Conservation (phyloP, 2,113 vertebrate species). For the Symphodus melops region DNA sequence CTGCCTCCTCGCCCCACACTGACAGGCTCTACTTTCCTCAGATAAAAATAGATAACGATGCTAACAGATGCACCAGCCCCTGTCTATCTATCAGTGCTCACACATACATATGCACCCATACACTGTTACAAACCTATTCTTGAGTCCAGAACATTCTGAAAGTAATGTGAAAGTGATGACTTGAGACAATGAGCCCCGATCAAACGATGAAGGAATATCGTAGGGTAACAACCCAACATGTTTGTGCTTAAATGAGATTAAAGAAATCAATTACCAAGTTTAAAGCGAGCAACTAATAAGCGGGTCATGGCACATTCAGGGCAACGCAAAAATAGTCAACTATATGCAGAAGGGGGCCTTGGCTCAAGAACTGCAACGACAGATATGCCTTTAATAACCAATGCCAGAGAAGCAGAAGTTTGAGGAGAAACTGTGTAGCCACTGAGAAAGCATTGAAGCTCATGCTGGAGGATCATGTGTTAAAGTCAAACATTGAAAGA, state of each 20-base stretch:
- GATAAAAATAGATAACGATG: constrained; percentile 85
- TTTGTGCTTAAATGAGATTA: constrained; percentile 16
- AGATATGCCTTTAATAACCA: constrained; percentile 33
- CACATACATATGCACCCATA: constrained; percentile 22
- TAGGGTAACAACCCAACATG: constrained; percentile 19
- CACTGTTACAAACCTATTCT: constrained; percentile 35
- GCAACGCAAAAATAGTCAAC: constrained; percentile 69
- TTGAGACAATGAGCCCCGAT: neutral
- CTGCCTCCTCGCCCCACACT: constrained; percentile 66
- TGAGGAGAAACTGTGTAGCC: constrained; percentile 1
- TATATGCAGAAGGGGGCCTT: constrained; percentile 57
- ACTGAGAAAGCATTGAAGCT: neutral
- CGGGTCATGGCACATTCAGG: constrained; percentile 70
- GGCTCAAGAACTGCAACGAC: constrained; percentile 39
- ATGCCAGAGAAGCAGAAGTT: constrained; percentile 10
- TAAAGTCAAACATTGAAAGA: neutral
- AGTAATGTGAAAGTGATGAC: constrained; percentile 30
- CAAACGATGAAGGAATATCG: constrained; percentile 2
- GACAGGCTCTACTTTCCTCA: constrained; percentile 80
- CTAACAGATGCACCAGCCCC: constrained; percentile 82
- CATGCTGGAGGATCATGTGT: constrained; percentile 12
- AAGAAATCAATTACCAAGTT: constrained; percentile 61
- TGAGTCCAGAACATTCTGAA: constrained; percentile 60
- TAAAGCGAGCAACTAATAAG: constrained; percentile 60
- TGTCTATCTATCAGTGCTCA: constrained; percentile 72